phyloP scores from a whole-genome alignment of 2,888 invertebrate species.

The Lepidochitona cinerea region DNA sequence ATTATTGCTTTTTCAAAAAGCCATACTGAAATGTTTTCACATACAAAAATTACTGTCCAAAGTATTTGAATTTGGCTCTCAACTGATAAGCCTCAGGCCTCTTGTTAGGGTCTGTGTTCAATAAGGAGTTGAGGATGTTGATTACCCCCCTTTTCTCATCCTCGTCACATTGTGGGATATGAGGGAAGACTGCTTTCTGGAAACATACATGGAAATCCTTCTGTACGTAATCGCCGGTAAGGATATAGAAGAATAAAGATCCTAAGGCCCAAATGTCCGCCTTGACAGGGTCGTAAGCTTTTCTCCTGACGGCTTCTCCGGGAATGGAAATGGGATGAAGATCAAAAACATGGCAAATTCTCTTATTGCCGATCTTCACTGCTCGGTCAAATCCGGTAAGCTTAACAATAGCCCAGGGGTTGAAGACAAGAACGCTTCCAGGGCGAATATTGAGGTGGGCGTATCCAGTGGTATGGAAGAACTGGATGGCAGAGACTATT shows the following conservation, averaged over 20 bases:
- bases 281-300: neutral
- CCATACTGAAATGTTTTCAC: too few relatives aligned
- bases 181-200: neutral
- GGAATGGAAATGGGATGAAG: neutral
- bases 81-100: neutral
- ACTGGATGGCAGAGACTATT: neutral
- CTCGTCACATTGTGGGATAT: neutral
- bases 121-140: neutral
- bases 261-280: neutral
- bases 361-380: neutral
- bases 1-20: too few relatives aligned
- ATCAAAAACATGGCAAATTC: neutral
- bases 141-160: neutral
- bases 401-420: neutral
- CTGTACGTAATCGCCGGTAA: neutral
- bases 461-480: neutral
- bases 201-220: too few relatives aligned
- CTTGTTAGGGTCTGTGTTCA: neutral
- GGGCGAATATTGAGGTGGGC: neutral
- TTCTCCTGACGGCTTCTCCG: neutral
- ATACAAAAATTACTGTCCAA: neutral
- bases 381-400: neutral
- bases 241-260: neutral
- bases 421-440: neutral
- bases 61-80: neutral